Evolutionary conservation across 2,113 vertebrate genomes (phyloP).

Genomic region (Heloderma charlesbogerti): DNA sequence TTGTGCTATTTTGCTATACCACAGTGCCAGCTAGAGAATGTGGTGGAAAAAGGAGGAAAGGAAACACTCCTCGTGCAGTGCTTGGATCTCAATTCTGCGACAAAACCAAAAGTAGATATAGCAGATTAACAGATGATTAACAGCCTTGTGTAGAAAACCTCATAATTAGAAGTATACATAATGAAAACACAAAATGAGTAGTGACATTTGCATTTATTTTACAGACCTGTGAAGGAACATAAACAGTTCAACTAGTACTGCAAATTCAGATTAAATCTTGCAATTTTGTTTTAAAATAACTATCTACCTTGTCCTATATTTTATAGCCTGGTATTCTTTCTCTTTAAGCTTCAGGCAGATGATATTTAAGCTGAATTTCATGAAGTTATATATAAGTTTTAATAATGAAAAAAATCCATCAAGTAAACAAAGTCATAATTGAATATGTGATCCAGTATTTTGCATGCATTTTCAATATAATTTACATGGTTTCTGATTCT

Average conservation of each 20-base stretch:
- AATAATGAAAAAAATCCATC: neutral
- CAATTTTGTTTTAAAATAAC: neutral
- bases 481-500: conserved; percentile 20
- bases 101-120: too few relatives aligned
- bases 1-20: too few relatives aligned
- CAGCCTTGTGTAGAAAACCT: too few relatives aligned
- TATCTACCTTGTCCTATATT: neutral
- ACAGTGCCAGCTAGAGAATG: too few relatives aligned
- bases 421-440: neutral
- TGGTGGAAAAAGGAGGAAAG: too few relatives aligned
- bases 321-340: neutral
- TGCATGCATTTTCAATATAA: neutral
- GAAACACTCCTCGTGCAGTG: too few relatives aligned
- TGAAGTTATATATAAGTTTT: conserved; percentile 18
- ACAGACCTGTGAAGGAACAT: neutral
- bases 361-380: neutral
- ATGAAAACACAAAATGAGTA: neutral
- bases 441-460: neutral
- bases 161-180: neutral
- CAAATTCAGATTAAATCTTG: neutral
- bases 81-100: too few relatives aligned
- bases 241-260: neutral
- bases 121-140: too few relatives aligned
- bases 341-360: conserved; percentile 1
- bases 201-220: neutral